Conservation (phyloP, 2,888 invertebrate genomes). For the Papilio elwesi region DNA sequence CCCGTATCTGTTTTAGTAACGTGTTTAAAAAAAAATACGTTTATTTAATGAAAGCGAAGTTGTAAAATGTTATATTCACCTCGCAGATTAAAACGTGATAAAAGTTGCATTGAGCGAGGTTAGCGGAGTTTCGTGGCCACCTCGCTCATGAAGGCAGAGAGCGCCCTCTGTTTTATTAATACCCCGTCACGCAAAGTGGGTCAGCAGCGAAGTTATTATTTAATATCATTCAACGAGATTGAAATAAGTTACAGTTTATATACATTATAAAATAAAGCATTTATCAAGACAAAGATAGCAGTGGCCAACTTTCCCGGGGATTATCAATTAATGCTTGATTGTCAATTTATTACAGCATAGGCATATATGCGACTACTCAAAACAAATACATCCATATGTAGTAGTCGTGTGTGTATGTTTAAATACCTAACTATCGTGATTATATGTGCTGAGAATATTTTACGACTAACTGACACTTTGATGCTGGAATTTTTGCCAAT, state of each 20-base stretch:
- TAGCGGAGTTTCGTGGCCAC: conserved; percentile 14
- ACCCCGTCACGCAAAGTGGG: conserved; percentile 8
- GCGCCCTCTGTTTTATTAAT: conserved; percentile 2
- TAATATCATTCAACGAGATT: not conserved
- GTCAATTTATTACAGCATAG: too few relatives aligned
- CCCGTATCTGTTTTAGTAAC: too few relatives aligned
- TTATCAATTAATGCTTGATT: too few relatives aligned
- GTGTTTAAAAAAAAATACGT: conserved; percentile 3
- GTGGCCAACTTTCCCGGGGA: too few relatives aligned
- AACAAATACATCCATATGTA: too few relatives aligned
- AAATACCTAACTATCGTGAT: too few relatives aligned
- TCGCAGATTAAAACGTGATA: conserved; percentile 14
- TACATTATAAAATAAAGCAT: too few relatives aligned
- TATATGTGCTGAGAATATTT: conserved; percentile 8
- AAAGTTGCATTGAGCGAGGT: conserved; percentile 23
- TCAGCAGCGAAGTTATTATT: not conserved
- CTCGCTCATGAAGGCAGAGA: conserved; percentile 8
- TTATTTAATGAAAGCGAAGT: not conserved
- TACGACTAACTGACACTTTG: conserved; percentile 3
- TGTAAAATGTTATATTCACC: conserved; percentile 1
- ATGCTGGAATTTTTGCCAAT: conserved; percentile 29
- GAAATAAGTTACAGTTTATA: not conserved
- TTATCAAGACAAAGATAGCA: too few relatives aligned
- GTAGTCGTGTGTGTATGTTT: too few relatives aligned
- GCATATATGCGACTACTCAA: too few relatives aligned